phyloP scores from a whole-genome alignment of 2,888 invertebrate species.

The Anodontia alba region DNA sequence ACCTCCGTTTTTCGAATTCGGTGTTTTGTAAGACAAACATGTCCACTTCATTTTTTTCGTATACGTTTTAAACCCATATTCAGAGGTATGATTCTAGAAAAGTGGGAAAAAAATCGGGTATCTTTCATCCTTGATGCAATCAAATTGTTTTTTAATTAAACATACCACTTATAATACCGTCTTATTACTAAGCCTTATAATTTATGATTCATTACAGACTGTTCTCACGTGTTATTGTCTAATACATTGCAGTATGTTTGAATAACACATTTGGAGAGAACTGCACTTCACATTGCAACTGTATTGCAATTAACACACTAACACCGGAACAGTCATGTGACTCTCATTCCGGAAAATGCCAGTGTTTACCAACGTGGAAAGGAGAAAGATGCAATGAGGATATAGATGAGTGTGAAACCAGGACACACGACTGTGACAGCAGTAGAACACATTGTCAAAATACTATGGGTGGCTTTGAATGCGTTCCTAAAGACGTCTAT shows the following conservation, averaged over 20 bases:
- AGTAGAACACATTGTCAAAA: neutral
- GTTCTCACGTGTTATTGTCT: no score
- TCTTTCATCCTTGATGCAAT: no score
- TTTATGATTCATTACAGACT: no score
- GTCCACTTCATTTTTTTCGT: no score
- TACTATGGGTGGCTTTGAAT: neutral
- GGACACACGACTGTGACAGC: neutral
- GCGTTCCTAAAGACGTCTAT: neutral
- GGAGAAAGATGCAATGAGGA: neutral
- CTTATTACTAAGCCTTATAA: no score
- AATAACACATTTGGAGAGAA: neutral
- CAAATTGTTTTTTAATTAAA: no score
- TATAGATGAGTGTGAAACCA: neutral
- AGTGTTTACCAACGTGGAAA: neutral
- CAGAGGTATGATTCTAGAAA: no score
- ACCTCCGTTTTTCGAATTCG: no score
- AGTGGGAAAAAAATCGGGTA: no score
- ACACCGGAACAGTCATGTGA: neutral
- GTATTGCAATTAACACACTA: neutral
- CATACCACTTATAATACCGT: no score
- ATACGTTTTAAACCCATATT: no score
- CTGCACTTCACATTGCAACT: neutral
- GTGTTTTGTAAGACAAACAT: no score
- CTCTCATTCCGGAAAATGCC: neutral
- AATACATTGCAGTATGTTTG: neutral